A percentile compares a stretch with the other conserved stretches of the same genome.
Conservation (phyloP, 2,888 invertebrate genomes). For the Anodontia alba region DNA sequence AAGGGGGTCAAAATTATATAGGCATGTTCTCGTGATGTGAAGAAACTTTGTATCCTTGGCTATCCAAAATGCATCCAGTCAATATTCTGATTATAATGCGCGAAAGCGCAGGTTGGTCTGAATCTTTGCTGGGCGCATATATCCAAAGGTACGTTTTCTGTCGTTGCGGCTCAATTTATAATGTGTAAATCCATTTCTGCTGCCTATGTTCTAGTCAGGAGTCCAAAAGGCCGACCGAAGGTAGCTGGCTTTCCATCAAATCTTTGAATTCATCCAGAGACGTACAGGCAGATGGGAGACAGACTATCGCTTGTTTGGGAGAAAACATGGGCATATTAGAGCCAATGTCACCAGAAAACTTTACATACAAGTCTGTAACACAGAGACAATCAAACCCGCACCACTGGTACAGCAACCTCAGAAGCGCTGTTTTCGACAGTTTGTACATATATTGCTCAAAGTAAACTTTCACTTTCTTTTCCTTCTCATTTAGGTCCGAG, state of each 20-base stretch:
- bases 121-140: too few species aligned
- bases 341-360: constrained; percentile 39
- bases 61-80: too few species aligned
- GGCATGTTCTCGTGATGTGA: too few species aligned
- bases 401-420: constrained; percentile 63
- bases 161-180: constrained; percentile 28
- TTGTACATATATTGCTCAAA: constrained; percentile 66
- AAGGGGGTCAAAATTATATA: too few species aligned
- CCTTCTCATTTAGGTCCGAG: constrained; percentile 40
- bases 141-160: too few species aligned
- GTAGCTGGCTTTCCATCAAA: constrained; percentile 44
- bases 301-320: constrained; percentile 39
- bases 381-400: constrained; percentile 67
- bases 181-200: constrained; percentile 37
- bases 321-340: constrained; percentile 32
- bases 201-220: constrained; percentile 27
- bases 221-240: constrained; percentile 18
- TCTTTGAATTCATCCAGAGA: constrained; percentile 44
- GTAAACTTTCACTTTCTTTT: constrained; percentile 58
- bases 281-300: constrained; percentile 41
- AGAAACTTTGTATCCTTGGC: too few species aligned
- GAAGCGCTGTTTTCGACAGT: constrained; percentile 50
- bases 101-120: too few species aligned
- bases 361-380: constrained; percentile 56
- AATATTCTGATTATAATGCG: too few species aligned